These are phyloP conservation scores for Cacoxenus indagator DNA, from an alignment of 2,888 invertebrate species.

Conservation along the genomic window DNA sequence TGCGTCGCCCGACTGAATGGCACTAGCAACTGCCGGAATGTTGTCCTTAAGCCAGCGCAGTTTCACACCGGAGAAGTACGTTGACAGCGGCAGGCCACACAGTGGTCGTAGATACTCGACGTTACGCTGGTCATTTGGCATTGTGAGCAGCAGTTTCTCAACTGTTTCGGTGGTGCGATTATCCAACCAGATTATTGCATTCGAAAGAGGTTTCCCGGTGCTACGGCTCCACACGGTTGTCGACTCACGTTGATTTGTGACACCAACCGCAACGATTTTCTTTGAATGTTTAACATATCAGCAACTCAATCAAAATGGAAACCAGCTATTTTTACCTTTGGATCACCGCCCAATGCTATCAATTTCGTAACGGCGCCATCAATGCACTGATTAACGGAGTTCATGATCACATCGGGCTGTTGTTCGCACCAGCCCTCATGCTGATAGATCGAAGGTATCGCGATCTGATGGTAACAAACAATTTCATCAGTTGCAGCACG, in stretches of 20 bases:
- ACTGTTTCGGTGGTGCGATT: slow-evolving; percentile 91
- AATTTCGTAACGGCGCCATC: slow-evolving; percentile 82
- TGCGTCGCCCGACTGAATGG: slow-evolving; percentile 81
- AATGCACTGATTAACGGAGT: slow-evolving; percentile 86
- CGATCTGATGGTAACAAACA: slow-evolving; percentile 89
- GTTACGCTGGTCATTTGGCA: slow-evolving; percentile 79
- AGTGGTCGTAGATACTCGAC: slow-evolving; percentile 80
- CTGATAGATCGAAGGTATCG: slow-evolving; percentile 84
- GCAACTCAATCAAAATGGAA: background rate
- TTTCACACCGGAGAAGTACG: slow-evolving; percentile 95
- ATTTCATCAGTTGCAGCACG: slow-evolving; percentile 87
- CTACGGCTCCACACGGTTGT: slow-evolving; percentile 93
- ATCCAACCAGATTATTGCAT: slow-evolving; percentile 99
- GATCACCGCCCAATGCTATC: slow-evolving; percentile 72
- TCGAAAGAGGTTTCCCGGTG: slow-evolving; percentile 90
- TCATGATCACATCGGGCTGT: slow-evolving; percentile 86
- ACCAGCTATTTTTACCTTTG: slow-evolving; percentile 69
- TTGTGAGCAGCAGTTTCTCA: slow-evolving; percentile 83
- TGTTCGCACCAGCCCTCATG: slow-evolving; percentile 97
- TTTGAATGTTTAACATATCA: slow-evolving; percentile 55
- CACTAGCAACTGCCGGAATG: slow-evolving; percentile 81
- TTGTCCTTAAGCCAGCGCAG: slow-evolving; percentile 95
- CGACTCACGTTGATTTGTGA: slow-evolving; percentile 97
- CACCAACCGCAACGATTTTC: slow-evolving; percentile 88
- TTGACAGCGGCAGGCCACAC: slow-evolving; percentile 92